A percentile compares a stretch with the other conserved stretches of the same genome.
Evolutionary conservation across 1,140 invertebrate genomes (phyloP).

Genomic region (Drosophila insularis): DNA sequence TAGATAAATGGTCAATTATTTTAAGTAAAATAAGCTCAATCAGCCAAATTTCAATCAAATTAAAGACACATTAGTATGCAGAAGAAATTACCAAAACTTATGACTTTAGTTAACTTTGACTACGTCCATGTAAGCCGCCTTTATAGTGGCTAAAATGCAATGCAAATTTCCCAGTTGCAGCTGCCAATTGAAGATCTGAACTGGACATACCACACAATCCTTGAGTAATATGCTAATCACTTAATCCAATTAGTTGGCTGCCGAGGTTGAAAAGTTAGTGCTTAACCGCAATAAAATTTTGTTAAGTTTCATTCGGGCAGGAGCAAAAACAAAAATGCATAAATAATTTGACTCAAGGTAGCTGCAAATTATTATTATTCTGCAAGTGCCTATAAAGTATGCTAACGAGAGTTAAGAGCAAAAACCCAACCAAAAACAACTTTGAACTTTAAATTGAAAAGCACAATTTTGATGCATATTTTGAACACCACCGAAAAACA

Average conservation of each 20-base stretch:
- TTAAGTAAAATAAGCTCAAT: no score
- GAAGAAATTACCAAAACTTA: not conserved
- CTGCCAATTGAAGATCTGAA: not conserved
- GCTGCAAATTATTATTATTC: not conserved
- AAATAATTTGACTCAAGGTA: not conserved
- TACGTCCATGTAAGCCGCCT: not conserved
- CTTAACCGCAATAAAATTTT: constrained; percentile 23
- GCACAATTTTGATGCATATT: constrained; percentile 9
- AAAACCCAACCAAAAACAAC: not conserved
- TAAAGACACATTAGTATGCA: not conserved
- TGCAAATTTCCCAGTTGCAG: not conserved
- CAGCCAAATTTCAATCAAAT: no score
- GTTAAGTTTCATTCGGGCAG: not conserved
- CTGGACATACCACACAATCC: not conserved
- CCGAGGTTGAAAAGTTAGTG: constrained; percentile 3
- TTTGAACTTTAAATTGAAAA: not conserved
- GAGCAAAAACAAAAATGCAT: not conserved
- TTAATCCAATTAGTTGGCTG: constrained; percentile 65
- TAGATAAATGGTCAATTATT: no score
- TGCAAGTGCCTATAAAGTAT: not conserved
- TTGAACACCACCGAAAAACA: constrained; percentile 25
- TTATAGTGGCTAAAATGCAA: not conserved
- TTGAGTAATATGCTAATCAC: constrained; percentile 53
- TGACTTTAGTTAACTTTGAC: not conserved
- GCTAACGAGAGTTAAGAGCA: not conserved